Percentiles rank a stretch among this genome's conserved stretches.
Conservation (phyloP, 2,888 invertebrate genomes). For the Perdita meconis region DNA sequence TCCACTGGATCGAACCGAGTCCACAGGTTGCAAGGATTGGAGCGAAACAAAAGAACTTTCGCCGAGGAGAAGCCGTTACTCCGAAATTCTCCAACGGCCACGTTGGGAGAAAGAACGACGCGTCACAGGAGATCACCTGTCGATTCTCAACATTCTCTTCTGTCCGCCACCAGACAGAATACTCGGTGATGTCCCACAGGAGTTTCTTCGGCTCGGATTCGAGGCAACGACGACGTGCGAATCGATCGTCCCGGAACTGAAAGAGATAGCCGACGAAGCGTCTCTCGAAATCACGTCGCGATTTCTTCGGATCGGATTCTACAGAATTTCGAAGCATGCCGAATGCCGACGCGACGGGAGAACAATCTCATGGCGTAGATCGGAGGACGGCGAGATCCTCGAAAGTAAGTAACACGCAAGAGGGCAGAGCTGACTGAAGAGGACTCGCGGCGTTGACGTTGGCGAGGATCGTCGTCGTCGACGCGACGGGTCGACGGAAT, state of each 20-base stretch:
- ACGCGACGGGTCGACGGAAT: slow-evolving; percentile 4
- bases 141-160: background rate
- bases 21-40: background rate
- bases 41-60: background rate
- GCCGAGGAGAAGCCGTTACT: too few species aligned
- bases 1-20: slow-evolving; percentile 29
- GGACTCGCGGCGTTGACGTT: slow-evolving; percentile 25
- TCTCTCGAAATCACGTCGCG: too few species aligned
- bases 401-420: background rate
- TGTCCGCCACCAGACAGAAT: background rate
- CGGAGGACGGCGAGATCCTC: slow-evolving; percentile 46
- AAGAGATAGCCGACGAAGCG: too few species aligned
- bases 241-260: too few species aligned
- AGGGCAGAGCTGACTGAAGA: background rate
- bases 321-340: slow-evolving; percentile 8
- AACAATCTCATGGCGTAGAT: slow-evolving; percentile 20
- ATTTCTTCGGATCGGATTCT: background rate
- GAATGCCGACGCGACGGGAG: slow-evolving; percentile 11
- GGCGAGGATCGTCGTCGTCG: slow-evolving; percentile 2
- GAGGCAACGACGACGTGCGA: too few species aligned
- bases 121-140: slow-evolving; percentile 7
- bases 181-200: too few species aligned
- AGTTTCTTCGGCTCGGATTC: too few species aligned
- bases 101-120: background rate
- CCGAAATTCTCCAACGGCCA: background rate